Conservation (phyloP, 2,797 vertebrate species). For the Babyrousa celebensis region DNA sequence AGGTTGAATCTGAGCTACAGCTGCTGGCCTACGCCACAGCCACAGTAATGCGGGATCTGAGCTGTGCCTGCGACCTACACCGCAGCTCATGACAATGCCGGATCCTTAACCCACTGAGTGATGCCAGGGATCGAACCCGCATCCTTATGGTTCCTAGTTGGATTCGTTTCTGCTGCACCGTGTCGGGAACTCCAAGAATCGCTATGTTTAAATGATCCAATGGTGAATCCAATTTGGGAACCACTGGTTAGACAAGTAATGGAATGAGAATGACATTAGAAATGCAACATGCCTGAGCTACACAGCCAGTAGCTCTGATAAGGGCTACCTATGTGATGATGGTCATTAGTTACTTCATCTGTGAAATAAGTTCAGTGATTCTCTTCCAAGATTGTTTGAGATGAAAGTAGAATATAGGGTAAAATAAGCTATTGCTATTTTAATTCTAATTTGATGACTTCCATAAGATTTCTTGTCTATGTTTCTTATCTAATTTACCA, state of each 20-base stretch:
- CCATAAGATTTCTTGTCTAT: not conserved
- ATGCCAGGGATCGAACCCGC: no score
- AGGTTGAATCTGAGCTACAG: no score
- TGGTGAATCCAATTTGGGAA: not conserved
- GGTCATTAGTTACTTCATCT: not conserved
- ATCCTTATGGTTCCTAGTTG: no score
- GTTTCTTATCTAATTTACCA: not conserved
- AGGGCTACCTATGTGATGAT: not conserved
- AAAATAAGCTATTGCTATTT: slow-evolving; percentile 8
- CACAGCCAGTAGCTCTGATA: not conserved
- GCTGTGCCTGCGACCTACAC: no score
- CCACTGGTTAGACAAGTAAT: not conserved
- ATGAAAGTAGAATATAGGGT: not conserved
- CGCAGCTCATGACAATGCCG: no score
- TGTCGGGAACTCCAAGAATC: no score
- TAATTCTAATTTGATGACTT: slow-evolving; percentile 25
- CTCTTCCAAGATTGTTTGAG: not conserved
- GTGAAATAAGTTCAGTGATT: slow-evolving; percentile 9
- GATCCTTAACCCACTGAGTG: no score
- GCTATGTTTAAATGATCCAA: not conserved
- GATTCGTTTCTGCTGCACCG: no score
- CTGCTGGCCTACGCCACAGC: no score
- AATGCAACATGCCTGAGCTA: not conserved
- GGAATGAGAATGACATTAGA: not conserved
- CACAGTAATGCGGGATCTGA: no score